These are phyloP conservation scores for Tillus elongatus DNA, from an alignment of 2,888 invertebrate genomes.

Conservation along the genomic window DNA sequence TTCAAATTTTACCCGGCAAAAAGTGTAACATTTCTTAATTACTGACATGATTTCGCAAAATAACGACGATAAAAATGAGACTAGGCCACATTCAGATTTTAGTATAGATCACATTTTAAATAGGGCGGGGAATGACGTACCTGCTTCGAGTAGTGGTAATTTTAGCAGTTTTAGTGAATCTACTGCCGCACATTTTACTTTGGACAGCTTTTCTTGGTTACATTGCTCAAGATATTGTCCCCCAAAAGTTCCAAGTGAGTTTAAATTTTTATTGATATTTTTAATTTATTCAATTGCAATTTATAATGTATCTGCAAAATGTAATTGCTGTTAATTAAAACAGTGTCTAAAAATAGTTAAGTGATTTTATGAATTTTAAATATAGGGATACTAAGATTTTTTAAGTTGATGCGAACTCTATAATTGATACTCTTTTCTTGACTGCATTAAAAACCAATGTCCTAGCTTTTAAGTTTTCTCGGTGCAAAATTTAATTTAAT, in stretches of 20 bases:
- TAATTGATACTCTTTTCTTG: too few species aligned
- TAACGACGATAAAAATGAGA: constrained; percentile 18
- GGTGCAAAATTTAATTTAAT: too few species aligned
- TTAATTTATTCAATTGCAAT: too few species aligned
- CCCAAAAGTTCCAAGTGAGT: constrained; percentile 58
- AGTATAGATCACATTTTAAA: constrained; percentile 55
- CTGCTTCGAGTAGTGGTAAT: constrained; percentile 8
- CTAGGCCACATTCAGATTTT: constrained; percentile 40
- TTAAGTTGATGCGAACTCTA: too few species aligned
- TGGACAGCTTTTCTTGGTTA: constrained; percentile 46
- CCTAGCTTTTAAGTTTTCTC: too few species aligned
- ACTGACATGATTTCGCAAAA: constrained; percentile 9
- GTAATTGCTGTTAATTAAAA: too few species aligned
- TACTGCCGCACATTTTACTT: constrained; percentile 11
- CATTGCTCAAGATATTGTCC: constrained; percentile 65
- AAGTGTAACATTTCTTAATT: constrained; percentile 2
- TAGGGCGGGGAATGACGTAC: constrained; percentile 39
- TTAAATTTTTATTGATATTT: constrained; percentile 1
- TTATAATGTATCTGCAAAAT: too few species aligned
- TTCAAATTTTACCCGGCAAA: constrained; percentile 11
- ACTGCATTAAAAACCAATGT: too few species aligned
- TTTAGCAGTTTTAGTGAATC: constrained; percentile 5
- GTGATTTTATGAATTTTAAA: too few species aligned
- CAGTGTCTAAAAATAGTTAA: too few species aligned
- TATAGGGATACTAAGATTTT: too few species aligned